phyloP scores from a whole-genome alignment of 2,797 vertebrate species.

The Rhodeus uyekii region DNA sequence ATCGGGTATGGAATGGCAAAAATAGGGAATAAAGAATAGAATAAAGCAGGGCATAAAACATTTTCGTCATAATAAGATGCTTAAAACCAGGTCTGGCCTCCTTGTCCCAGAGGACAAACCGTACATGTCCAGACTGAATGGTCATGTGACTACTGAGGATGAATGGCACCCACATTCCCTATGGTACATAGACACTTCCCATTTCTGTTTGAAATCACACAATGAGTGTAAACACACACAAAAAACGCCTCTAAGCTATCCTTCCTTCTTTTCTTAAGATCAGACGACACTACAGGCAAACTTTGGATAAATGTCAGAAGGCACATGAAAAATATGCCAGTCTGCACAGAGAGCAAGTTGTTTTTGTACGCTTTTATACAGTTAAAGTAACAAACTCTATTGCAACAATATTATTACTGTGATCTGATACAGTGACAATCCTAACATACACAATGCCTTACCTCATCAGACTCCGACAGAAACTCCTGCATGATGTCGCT shows the following conservation, averaged over 20 bases:
- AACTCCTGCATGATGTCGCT: constrained; percentile 99
- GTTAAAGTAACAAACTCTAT: background rate
- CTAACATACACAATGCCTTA: constrained; percentile 60
- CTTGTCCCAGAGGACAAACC: background rate
- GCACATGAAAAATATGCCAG: background rate
- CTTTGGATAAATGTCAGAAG: background rate
- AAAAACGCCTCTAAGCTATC: background rate
- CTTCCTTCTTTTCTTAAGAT: background rate
- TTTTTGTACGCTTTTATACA: background rate
- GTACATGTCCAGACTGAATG: background rate
- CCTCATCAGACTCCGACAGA: constrained; percentile 96
- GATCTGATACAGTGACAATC: background rate
- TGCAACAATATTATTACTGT: background rate
- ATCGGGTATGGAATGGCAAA: background rate
- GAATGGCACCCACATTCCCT: background rate
- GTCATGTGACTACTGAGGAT: background rate
- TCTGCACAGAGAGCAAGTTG: background rate
- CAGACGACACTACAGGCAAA: background rate
- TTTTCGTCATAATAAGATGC: background rate
- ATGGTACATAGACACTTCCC: background rate
- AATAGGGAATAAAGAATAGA: background rate
- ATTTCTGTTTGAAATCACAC: background rate
- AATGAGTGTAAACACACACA: background rate
- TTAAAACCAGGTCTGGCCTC: constrained; percentile 1
- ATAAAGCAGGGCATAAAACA: background rate